These are phyloP conservation scores for Hetaerina titia DNA, from an alignment of 2,888 invertebrate species.

Conservation along the genomic window DNA sequence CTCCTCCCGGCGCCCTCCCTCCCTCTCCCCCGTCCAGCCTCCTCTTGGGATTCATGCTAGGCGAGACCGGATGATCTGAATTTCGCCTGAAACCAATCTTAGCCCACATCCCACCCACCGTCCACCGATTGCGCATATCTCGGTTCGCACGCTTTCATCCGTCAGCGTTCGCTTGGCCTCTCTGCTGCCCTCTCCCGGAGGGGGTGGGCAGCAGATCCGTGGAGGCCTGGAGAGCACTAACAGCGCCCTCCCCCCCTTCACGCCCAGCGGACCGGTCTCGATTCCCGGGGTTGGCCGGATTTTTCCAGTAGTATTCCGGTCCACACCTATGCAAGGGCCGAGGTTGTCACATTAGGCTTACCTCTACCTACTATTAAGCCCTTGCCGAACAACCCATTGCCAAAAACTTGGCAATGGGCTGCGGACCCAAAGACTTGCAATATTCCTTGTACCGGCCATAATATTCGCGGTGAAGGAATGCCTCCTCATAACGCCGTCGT, in stretches of 20 bases:
- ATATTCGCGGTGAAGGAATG: too few relatives aligned
- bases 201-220: too few relatives aligned
- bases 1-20: neutral
- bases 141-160: neutral
- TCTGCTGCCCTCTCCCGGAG: too few relatives aligned
- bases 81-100: neutral
- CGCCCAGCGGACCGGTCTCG: neutral
- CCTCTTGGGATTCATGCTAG: neutral
- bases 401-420: too few relatives aligned
- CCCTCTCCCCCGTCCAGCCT: neutral
- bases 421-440: too few relatives aligned
- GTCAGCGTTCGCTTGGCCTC: neutral
- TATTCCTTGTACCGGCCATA: too few relatives aligned
- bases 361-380: too few relatives aligned
- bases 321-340: neutral
- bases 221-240: too few relatives aligned
- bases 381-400: too few relatives aligned
- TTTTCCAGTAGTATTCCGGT: neutral
- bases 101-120: neutral
- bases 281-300: neutral
- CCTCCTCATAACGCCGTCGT: too few relatives aligned
- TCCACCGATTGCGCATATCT: neutral
- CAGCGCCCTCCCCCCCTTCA: too few relatives aligned
- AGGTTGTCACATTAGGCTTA: neutral
- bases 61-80: neutral